Conservation (phyloP, 2,113 vertebrate species). For the Neogobius melanostomus region DNA sequence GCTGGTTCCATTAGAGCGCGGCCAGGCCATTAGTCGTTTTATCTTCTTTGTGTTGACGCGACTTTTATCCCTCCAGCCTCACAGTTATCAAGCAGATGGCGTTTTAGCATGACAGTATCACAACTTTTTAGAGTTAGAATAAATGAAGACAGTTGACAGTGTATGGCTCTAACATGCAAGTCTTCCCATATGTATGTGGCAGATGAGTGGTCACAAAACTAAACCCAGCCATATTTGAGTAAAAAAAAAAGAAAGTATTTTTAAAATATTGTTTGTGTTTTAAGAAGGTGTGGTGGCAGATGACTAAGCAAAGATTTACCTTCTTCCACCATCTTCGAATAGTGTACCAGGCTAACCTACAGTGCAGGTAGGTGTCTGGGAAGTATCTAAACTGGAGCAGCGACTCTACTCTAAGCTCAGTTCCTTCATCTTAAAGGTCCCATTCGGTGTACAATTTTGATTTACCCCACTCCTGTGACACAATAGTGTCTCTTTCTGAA, state of each 20-base stretch:
- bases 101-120: slow-evolving; percentile 19
- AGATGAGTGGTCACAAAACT: slow-evolving; percentile 2
- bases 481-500: too few relatives aligned
- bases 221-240: not conserved
- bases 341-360: not conserved
- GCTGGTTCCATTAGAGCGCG: slow-evolving; percentile 62
- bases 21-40: slow-evolving; percentile 62
- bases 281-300: not conserved
- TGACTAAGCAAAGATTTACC: not conserved
- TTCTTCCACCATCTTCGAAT: not conserved
- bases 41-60: slow-evolving; percentile 61
- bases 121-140: slow-evolving; percentile 20
- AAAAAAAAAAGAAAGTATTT: not conserved
- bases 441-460: not conserved
- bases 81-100: slow-evolving; percentile 36
- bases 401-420: not conserved
- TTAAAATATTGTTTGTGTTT: not conserved
- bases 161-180: slow-evolving; percentile 5
- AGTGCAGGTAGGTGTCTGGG: not conserved
- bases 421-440: not conserved
- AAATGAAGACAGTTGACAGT: slow-evolving; percentile 36
- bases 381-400: not conserved
- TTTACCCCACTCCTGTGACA: too few relatives aligned
- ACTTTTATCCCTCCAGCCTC: slow-evolving; percentile 23
- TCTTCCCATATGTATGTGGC: slow-evolving; percentile 5